Percentiles rank a stretch among this genome's conserved stretches.
Conservation (phyloP, 2,888 invertebrate species). For the Synanthedon tipuliformis region DNA sequence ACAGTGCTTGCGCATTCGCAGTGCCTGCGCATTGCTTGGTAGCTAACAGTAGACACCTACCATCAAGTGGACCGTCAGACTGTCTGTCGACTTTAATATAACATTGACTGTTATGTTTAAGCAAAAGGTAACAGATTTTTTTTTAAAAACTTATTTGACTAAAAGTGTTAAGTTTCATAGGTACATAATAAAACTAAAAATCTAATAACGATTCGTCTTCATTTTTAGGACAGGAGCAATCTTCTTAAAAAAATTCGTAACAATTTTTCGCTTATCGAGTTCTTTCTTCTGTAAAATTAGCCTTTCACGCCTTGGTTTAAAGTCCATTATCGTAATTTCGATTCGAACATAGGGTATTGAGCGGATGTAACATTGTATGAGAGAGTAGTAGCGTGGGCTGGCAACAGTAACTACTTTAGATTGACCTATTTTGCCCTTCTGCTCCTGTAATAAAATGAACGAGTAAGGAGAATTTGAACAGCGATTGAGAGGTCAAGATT, state of each 20-base stretch:
- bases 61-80: no score
- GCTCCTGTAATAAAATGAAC: constrained; percentile 15
- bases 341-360: constrained; percentile 41
- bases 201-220: background rate
- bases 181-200: no score
- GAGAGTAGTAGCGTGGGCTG: constrained; percentile 44
- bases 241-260: constrained; percentile 19
- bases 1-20: no score
- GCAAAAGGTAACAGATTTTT: no score
- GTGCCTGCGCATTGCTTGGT: no score
- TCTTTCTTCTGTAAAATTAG: constrained; percentile 9
- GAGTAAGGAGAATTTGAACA: constrained; percentile 16
- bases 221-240: constrained; percentile 3
- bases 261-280: constrained; percentile 9
- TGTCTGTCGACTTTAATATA: no score
- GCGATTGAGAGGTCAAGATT: constrained; percentile 30
- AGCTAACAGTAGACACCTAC: no score
- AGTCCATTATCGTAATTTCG: constrained; percentile 22
- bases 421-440: constrained; percentile 27
- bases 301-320: constrained; percentile 17
- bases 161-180: no score
- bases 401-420: constrained; percentile 34
- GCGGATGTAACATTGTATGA: constrained; percentile 59
- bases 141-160: no score
- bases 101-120: no score